phyloP scores from a whole-genome alignment of 2,888 invertebrate species.

The Lysandra coridon region DNA sequence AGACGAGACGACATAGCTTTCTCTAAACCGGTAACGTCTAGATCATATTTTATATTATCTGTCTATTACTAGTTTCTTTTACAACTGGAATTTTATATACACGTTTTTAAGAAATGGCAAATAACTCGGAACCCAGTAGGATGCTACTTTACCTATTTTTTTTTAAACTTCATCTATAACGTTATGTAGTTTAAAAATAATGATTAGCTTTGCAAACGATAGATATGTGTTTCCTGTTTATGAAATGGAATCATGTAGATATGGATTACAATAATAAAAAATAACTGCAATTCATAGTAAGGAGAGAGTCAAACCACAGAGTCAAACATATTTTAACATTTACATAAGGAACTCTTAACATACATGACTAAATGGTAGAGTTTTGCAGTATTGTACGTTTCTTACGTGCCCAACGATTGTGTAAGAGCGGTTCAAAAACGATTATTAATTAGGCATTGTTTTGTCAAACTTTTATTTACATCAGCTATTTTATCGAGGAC shows the following conservation, averaged over 20 bases:
- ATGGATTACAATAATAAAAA: no score
- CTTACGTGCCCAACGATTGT: neutral
- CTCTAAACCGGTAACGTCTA: constrained; percentile 21
- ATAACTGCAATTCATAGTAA: no score
- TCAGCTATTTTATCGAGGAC: constrained; percentile 24
- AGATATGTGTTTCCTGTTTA: neutral
- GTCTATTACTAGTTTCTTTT: neutral
- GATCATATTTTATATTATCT: constrained; percentile 7
- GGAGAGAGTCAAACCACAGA: neutral
- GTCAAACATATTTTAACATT: no score
- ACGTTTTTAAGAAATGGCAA: neutral
- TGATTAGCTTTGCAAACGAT: neutral
- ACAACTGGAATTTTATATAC: neutral
- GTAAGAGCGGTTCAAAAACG: neutral
- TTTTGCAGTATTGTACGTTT: constrained; percentile 4
- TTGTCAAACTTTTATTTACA: constrained; percentile 12
- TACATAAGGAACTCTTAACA: neutral
- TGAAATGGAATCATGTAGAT: neutral
- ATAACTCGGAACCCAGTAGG: no score
- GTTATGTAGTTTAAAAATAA: neutral
- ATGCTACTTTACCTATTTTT: no score
- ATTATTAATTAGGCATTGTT: constrained; percentile 24
- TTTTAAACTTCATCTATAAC: neutral
- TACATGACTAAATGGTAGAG: neutral
- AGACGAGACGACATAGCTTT: constrained; percentile 7